Evolutionary conservation across 2,797 vertebrate species (phyloP).

Genomic region (Scleropages formosus): DNA sequence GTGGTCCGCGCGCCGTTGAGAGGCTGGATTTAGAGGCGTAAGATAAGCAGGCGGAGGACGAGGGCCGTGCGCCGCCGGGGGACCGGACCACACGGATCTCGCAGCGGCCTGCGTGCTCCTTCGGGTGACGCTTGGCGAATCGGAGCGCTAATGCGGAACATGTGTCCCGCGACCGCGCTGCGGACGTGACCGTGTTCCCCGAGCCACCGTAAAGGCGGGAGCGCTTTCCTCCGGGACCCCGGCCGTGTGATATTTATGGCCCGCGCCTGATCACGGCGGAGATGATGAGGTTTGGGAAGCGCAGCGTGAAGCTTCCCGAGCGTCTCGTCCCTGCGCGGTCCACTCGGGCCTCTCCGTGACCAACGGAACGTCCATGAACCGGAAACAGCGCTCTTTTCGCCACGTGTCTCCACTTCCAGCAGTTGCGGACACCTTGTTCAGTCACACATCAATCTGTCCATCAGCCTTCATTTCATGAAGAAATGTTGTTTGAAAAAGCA

Average conservation of each 20-base stretch:
- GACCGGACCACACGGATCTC: conserved; percentile 38
- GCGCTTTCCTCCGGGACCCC: neutral
- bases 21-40: conserved; percentile 12
- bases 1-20: neutral
- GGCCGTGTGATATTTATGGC: neutral
- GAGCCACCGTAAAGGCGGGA: neutral
- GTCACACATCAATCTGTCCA: too few species aligned
- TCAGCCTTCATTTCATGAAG: too few species aligned
- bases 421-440: too few species aligned
- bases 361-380: too few species aligned
- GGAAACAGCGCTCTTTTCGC: too few species aligned
- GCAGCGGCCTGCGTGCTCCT: conserved; percentile 51
- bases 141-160: conserved; percentile 62
- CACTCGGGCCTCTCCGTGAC: too few species aligned
- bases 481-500: too few species aligned
- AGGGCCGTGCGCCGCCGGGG: neutral
- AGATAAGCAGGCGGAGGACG: neutral
- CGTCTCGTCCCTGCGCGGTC: neutral
- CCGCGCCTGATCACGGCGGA: conserved; percentile 6
- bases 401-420: too few species aligned
- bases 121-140: conserved; percentile 47
- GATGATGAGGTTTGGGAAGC: neutral
- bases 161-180: conserved; percentile 40
- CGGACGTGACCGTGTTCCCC: neutral
- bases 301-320: neutral